Conservation (phyloP, 2,113 vertebrate species). For the Oenanthe melanoleuca region DNA sequence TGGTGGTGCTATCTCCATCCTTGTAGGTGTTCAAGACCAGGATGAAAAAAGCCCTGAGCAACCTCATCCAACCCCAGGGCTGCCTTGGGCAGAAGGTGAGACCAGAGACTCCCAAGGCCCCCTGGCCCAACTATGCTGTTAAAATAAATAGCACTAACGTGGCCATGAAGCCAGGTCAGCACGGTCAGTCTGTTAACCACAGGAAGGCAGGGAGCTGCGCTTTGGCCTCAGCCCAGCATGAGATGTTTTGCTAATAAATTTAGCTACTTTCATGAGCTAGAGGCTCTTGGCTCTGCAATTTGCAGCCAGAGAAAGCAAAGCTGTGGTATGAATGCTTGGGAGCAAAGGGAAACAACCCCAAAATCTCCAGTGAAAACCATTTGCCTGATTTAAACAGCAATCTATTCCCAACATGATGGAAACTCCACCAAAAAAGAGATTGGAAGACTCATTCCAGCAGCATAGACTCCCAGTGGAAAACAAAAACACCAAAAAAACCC, state of each 20-base stretch:
- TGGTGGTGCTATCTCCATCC: background rate
- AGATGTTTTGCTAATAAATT: background rate
- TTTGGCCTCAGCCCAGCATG: background rate
- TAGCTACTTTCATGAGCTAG: background rate
- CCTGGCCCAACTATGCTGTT: background rate
- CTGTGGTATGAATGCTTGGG: rapidly evolving
- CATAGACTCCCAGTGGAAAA: background rate
- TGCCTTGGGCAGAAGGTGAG: background rate
- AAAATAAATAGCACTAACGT: background rate
- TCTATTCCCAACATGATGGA: background rate
- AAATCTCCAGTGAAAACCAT: background rate
- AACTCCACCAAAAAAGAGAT: background rate
- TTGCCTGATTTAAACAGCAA: background rate
- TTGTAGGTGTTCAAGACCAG: background rate
- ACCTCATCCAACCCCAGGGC: background rate
- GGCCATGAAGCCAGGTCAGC: rapidly evolving
- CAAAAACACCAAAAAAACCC: background rate
- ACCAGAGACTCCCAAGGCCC: background rate
- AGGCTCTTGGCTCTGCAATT: background rate
- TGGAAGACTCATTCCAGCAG: background rate
- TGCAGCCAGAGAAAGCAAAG: background rate
- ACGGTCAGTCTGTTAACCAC: rapidly evolving
- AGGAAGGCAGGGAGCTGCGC: background rate
- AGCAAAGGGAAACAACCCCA: background rate
- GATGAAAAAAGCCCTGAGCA: background rate